These are phyloP conservation scores for Nesogale talazaci DNA, from an alignment of 2,113 vertebrate genomes.

Conservation along the genomic window DNA sequence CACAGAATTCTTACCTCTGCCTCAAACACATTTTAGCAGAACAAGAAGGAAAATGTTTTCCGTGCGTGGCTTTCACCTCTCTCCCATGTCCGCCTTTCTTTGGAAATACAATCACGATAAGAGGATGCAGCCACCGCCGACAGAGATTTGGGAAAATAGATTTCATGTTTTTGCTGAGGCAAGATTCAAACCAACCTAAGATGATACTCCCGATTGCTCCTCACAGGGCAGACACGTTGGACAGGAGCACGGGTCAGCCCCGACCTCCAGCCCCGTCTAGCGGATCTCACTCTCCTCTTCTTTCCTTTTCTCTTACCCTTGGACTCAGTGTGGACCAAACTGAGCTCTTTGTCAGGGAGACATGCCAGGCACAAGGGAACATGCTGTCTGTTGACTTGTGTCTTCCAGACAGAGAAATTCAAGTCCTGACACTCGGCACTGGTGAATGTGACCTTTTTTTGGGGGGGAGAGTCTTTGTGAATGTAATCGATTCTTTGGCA, in stretches of 20 bases:
- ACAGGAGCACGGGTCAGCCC: background rate
- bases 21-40: background rate
- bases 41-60: slow-evolving; percentile 32
- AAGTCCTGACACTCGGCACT: background rate
- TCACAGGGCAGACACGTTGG: background rate
- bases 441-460: background rate
- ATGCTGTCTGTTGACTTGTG: background rate
- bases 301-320: background rate
- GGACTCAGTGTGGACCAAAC: no score
- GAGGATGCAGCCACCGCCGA: background rate
- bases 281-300: background rate
- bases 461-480: background rate
- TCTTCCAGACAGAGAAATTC: background rate
- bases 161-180: background rate
- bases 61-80: background rate
- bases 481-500: background rate
- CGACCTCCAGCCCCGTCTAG: background rate
- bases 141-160: background rate
- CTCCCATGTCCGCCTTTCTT: background rate
- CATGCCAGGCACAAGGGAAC: background rate
- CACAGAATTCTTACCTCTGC: slow-evolving; percentile 23
- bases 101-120: slow-evolving; percentile 11
- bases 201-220: background rate
- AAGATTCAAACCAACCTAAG: slow-evolving; percentile 3
- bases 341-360: no score